Evolutionary conservation across 2,888 invertebrate species (phyloP).

Genomic region (Sclerodermus sp.): DNA sequence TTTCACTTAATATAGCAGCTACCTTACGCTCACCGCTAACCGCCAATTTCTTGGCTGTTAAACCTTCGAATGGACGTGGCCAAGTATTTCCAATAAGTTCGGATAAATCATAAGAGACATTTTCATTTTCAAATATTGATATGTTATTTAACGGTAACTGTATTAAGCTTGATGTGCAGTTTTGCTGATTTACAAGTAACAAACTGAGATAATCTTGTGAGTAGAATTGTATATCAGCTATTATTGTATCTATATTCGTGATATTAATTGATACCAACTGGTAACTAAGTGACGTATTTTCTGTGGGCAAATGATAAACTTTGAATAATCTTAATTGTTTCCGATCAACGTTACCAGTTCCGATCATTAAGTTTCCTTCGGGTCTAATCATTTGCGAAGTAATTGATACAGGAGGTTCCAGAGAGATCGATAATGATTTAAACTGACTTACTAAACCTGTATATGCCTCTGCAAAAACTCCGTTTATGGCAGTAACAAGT

Average conservation of each 20-base stretch:
- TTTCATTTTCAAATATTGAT: constrained; percentile 21
- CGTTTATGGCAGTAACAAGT: constrained; percentile 67
- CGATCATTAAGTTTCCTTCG: constrained; percentile 44
- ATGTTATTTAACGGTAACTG: constrained; percentile 43
- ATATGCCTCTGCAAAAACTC: constrained; percentile 70
- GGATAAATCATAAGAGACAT: constrained; percentile 32
- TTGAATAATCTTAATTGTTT: constrained; percentile 45
- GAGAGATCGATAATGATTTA: constrained; percentile 36
- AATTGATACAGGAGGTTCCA: constrained; percentile 29
- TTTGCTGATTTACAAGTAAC: constrained; percentile 55
- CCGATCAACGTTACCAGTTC: constrained; percentile 35
- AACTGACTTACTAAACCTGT: constrained; percentile 69
- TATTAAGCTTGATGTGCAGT: constrained; percentile 41
- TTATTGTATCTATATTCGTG: constrained; percentile 40
- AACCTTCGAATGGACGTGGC: constrained; percentile 48
- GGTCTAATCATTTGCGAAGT: constrained; percentile 42
- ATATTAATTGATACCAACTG: constrained; percentile 36
- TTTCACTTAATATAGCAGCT: constrained; percentile 81
- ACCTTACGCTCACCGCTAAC: constrained; percentile 86
- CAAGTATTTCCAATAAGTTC: constrained; percentile 42
- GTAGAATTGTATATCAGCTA: constrained; percentile 78
- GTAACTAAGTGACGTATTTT: constrained; percentile 29
- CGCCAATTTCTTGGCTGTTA: constrained; percentile 65
- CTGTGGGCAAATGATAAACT: constrained; percentile 27
- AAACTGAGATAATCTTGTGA: constrained; percentile 73